These are phyloP conservation scores for Noctilio leporinus DNA, from an alignment of 2,113 vertebrate genomes.

Conservation along the genomic window DNA sequence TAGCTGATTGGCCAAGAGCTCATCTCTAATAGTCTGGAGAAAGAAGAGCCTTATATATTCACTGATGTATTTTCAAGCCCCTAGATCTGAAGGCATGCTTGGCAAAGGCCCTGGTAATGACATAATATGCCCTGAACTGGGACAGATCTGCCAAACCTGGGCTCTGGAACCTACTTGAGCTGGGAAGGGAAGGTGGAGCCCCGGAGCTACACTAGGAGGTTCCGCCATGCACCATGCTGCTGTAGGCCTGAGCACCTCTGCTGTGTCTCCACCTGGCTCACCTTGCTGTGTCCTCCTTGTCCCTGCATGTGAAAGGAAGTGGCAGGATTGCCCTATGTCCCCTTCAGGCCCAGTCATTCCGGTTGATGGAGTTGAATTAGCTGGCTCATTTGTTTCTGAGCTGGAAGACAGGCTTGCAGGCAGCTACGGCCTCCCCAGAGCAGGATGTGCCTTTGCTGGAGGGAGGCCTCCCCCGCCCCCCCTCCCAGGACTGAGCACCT, in stretches of 20 bases:
- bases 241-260: too few relatives aligned
- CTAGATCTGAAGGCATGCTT: neutral
- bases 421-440: neutral
- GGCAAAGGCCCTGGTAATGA: neutral
- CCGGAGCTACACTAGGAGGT: neutral
- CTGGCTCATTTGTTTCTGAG: neutral
- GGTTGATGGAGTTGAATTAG: neutral
- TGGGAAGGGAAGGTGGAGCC: neutral
- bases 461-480: neutral
- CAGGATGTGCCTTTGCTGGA: neutral
- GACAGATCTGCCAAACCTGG: neutral
- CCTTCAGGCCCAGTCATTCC: neutral
- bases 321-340: neutral
- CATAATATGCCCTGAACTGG: neutral
- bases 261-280: neutral
- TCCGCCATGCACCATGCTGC: fast-evolving
- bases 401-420: neutral
- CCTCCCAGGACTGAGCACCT: neutral
- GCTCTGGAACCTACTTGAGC: neutral
- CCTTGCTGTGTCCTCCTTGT: neutral
- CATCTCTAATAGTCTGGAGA: neutral
- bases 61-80: neutral
- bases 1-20: neutral
- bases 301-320: neutral
- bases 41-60: neutral